Evolutionary conservation across 2,797 vertebrate species (phyloP), one percentile per base, ranked within the genome.

Genomic region (Knipowitschia caucasica): DNA sequence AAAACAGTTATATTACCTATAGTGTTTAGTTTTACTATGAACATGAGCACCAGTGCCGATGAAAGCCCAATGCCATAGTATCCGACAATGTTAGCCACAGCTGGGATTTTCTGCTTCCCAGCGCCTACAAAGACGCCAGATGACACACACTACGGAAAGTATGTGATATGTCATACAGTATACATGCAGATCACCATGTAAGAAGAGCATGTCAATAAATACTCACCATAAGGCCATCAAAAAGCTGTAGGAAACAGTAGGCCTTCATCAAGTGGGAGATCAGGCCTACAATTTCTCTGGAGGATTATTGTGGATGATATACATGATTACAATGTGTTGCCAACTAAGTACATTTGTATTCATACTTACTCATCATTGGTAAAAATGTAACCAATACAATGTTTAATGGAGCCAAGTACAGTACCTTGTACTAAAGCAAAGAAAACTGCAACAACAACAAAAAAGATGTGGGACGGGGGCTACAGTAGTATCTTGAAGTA

Each of bases 41-140:
- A 97, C 85, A 93, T 96, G 42, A 99, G 83, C 0, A 91, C 84
- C 12, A 95, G 75, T 15, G 90, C 87, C 0, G 92, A 30, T 15
- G 95, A 88, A 7, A 99, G 88, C 5, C 94, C 95, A 0, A 98
- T 50, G 64, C 83, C 69, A 0, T 98, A 96, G 70, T 93, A 97
- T 0, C 92, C 92, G 0, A 98, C 7, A 0, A 94, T 80, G 5
- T 96, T 97, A 50, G 92, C 86, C 1, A 95, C 73, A 9, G 94
- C 95, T 0, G 95, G 93, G 12, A 94, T 81, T 82, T 92, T 96
- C 90, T 96, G 95, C 64, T 91, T 93, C 3, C 96, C 95, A 0
- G 91, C 87, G 8, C 95, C 94, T 53, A 94, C 75, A 69, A 98
- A 85, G 60, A 98, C 86, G 0, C 95, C 95, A 0, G 88, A 89